Evolutionary conservation across 2,888 invertebrate species (phyloP), one percentile per base, ranked within the genome.

Genomic region (Caenorhabditis sp.): DNA sequence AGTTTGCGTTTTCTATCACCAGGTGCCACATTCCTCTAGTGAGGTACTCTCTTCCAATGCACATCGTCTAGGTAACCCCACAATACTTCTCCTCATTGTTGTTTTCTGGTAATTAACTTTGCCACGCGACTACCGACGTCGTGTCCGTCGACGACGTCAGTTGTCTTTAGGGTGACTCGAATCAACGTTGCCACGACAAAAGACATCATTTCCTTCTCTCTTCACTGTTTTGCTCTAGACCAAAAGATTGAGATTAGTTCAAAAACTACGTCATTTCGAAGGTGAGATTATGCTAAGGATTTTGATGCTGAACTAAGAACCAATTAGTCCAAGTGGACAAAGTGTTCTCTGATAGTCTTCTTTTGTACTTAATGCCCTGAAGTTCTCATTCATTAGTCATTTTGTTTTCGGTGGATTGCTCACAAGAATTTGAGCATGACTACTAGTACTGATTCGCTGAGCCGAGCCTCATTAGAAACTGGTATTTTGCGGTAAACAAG

Each of bases 191-290:
- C 28, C 28, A 11, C 50, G 22, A 22, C 50, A 20, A 15, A 58
- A 58, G 6, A 58, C 58, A 37, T 58, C 58, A 58, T 35, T 58
- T 58, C 37, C 58, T 55, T n/a, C 13, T 55, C 58, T 35, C 20
- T 58, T 58, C 37, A 35, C 28, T n/a, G 5, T 55, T 28, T 26
- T 53, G 26, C 28, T n/a, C 4, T 3, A 5, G 2, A 5, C 28
- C 28, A 28, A 55, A 28, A 26, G 37, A 13, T 40, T 32, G 26
- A 71, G 70, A 71, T 71, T 71, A 71, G n/a, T 20, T 20, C 62
- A 60, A 53, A 40, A 40, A 26, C n/a, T 18, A 71, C 70, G 62
- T 71, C 70, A 71, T 71, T 24, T 35, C 18, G 40, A 18, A 28
- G 55, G 55, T 11, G 15, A 20, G 20, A 55, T 60, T 53, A 37